Conservation (phyloP, 2,797 vertebrate genomes). For the Rhynchonycteris naso region DNA sequence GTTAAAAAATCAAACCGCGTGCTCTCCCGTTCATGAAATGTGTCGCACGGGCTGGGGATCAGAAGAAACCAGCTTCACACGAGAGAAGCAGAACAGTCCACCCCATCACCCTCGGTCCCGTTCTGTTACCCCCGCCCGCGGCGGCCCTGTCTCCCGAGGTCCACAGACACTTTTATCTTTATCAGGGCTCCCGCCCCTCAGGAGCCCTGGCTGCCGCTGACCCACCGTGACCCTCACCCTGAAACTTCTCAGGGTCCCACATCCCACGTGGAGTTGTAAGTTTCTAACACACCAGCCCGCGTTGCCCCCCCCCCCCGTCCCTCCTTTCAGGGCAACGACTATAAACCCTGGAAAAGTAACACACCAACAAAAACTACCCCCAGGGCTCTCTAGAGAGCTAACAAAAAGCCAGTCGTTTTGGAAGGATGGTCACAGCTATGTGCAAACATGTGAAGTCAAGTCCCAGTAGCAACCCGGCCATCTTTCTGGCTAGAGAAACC, state of each 20-base stretch:
- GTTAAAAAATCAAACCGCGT: background rate
- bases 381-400: background rate
- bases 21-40: background rate
- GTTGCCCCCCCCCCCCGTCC: too few relatives aligned
- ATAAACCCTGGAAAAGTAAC: background rate
- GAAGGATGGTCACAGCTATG: rapidly evolving
- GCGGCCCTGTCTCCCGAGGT: too few relatives aligned
- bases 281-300: background rate
- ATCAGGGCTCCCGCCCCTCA: background rate
- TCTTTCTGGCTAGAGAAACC: background rate
- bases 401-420: background rate
- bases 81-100: background rate
- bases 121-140: background rate
- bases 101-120: background rate
- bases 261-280: background rate
- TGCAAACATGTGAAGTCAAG: background rate
- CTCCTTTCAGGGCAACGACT: background rate
- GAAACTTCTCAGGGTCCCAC: background rate
- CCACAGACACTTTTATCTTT: too few relatives aligned
- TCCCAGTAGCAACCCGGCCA: background rate
- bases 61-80: background rate
- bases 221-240: rapidly evolving
- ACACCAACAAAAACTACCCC: too few relatives aligned
- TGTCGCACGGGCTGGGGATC: too few relatives aligned
- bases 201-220: background rate